phyloP scores from a whole-genome alignment of 2,888 invertebrate genomes.

The Nebria brevicollis region DNA sequence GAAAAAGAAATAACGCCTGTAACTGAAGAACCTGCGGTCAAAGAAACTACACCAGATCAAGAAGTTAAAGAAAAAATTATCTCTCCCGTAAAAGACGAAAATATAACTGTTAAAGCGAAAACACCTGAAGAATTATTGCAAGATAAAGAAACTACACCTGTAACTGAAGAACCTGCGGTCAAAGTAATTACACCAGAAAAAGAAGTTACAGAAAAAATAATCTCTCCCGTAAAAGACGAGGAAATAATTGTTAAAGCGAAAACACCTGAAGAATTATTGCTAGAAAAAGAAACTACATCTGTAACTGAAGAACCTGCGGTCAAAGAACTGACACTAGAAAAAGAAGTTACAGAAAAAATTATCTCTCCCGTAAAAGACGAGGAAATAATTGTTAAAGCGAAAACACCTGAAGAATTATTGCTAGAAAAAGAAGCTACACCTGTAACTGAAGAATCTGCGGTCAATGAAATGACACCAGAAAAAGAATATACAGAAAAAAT shows the following conservation, averaged over 20 bases:
- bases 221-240: constrained; percentile 21
- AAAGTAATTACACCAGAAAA: not conserved
- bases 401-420: not conserved
- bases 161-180: constrained; percentile 9
- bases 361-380: constrained; percentile 20
- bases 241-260: constrained; percentile 37
- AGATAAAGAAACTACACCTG: constrained; percentile 13
- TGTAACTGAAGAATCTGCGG: too few relatives aligned
- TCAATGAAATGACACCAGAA: too few relatives aligned
- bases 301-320: not conserved
- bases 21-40: constrained; percentile 51
- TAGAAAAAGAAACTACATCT: too few relatives aligned
- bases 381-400: constrained; percentile 6
- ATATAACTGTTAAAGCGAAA: constrained; percentile 49
- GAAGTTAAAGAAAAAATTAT: not conserved
- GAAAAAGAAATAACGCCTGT: constrained; percentile 5
- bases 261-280: not conserved
- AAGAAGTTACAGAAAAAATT: not conserved
- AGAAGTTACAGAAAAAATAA: not conserved
- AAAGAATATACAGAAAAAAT: too few relatives aligned
- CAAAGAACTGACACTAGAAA: not conserved
- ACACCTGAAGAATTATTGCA: constrained; percentile 48
- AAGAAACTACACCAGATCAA: constrained; percentile 43
- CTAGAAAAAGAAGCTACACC: too few relatives aligned
- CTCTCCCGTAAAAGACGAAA: constrained; percentile 22